Base-by-base conservation (phyloP, 37 sponge, comb jelly and placozoan species). In the Theonella swinhoei region DNA sequence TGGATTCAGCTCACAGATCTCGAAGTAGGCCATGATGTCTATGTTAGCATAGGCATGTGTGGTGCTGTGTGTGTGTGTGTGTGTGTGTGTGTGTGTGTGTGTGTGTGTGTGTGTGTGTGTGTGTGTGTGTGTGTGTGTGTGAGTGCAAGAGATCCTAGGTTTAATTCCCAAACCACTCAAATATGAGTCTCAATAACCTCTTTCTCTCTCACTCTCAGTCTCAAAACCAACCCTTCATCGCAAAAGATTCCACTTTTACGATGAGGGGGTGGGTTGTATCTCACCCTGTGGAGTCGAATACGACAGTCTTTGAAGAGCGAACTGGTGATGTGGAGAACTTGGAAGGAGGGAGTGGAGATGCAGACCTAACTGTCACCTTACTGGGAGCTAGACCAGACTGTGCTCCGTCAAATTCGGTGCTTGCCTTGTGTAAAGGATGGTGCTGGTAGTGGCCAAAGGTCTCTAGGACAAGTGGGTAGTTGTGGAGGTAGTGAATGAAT, bases 401-500 rank as follows among this genome's bases (percentile, higher is more conserved):
- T 20, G 31, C 68, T 2, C 43, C 58, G 37, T 87, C 82, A 9
- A 80, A 37, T n/a, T 85, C 88, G 11, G 89, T 85, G 63, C 93
- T 93, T 63, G 86, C 90, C 28, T 72, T 77, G 80, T 93, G 93
- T 35, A 94, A 81, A 2, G 95, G 95, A 65, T 90, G 91, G 22
- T 90, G 90, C 38, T 93, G 94, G 82, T 90, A 91, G 80, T 93
- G 97, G 2, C 97, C 97, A 64, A 93, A 96, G 83, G 93, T 90
- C 64, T 96, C 97, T 35, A 91, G 40, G 74, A 93, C 25, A 32
- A 96, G 58, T 5, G 94, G 94, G n/a, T 83, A 70, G 70, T 71
- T 79, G n/a, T 88, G 68, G 58, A 88, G 77, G 85, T 95, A 92
- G 66, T 90, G 41, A 26, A 94, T 38, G 70, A 94, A 89, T 1